phyloP scores from a whole-genome alignment of 2,113 vertebrate genomes.

The Pterocles orientalis region DNA sequence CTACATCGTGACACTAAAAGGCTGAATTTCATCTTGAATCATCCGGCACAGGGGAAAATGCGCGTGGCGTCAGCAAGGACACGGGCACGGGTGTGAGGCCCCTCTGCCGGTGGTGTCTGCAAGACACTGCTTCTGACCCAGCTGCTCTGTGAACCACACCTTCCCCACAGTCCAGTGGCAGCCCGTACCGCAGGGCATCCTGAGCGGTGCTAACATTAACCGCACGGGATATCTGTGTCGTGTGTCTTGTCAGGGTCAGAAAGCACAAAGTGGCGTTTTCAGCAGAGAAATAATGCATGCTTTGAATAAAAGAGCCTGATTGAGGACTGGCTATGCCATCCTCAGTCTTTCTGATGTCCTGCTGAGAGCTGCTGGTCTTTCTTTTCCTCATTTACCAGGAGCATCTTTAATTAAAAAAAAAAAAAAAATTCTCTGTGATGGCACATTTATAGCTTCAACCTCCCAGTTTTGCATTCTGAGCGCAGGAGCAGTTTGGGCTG shows the following conservation, averaged over 20 bases:
- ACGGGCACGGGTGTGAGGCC: background rate
- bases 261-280: background rate
- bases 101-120: background rate
- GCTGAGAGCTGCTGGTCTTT: background rate
- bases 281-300: background rate
- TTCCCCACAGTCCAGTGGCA: background rate
- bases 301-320: background rate
- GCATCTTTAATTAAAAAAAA: background rate
- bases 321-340: background rate
- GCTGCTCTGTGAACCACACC: background rate
- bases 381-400: background rate
- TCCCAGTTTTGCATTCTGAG: background rate
- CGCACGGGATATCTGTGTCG: background rate
- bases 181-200: rapidly evolving
- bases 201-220: background rate
- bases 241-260: background rate
- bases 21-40: background rate
- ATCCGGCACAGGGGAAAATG: background rate
- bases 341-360: background rate
- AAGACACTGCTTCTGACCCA: rapidly evolving
- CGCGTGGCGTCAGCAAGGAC: rapidly evolving
- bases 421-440: background rate
- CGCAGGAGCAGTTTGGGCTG: background rate
- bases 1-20: rapidly evolving
- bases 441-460: background rate